Percentiles rank a stretch among this genome's conserved stretches.
These are phyloP conservation scores for Fulmarus glacialis DNA, from an alignment of 2,113 vertebrate genomes.

Conservation along the genomic window DNA sequence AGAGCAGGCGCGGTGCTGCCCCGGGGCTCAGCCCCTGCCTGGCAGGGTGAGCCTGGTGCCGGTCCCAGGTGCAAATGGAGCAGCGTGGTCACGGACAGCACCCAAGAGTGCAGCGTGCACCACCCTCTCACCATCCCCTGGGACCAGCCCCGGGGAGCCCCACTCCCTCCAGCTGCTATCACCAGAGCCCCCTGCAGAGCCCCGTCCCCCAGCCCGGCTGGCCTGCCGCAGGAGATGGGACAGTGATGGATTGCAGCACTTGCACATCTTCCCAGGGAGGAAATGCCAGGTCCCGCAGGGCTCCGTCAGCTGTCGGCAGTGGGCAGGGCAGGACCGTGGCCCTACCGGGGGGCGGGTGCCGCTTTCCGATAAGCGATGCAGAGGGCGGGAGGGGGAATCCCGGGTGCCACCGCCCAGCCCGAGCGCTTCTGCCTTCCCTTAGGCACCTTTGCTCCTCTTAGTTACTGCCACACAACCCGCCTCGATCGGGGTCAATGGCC, in stretches of 20 bases:
- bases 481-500: fast-evolving
- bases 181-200: not conserved
- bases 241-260: constrained; percentile 6
- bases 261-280: not conserved
- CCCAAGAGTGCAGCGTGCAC: fast-evolving
- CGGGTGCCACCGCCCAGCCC: fast-evolving
- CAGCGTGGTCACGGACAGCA: fast-evolving
- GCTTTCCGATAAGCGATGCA: not conserved
- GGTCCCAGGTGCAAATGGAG: not conserved
- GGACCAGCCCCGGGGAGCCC: not conserved
- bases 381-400: not conserved
- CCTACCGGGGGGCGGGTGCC: not conserved
- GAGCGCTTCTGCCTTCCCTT: fast-evolving
- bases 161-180: fast-evolving
- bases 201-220: not conserved
- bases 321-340: fast-evolving
- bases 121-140: not conserved
- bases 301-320: not conserved
- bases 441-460: not conserved
- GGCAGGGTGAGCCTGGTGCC: not conserved
- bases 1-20: fast-evolving
- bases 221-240: fast-evolving
- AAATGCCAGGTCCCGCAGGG: not conserved
- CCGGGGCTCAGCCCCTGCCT: not conserved
- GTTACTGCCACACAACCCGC: not conserved